A percentile compares a stretch with the other conserved stretches of the same genome.
Conservation (phyloP, 2,113 vertebrate species). For the Arothron firmamentum region DNA sequence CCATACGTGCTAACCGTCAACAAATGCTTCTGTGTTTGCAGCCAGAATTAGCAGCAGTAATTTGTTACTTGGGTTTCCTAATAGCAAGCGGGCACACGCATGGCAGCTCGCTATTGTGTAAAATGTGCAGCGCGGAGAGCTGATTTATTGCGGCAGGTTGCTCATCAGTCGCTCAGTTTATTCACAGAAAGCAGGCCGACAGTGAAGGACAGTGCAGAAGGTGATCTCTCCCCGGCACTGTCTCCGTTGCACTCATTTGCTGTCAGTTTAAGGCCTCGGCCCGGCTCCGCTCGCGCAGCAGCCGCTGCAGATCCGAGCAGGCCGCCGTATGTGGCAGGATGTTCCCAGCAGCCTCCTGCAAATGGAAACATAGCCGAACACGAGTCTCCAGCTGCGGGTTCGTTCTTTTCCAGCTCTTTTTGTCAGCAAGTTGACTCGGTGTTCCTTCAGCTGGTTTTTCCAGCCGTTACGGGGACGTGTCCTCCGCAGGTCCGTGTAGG, state of each 20-base stretch:
- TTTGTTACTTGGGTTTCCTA: not conserved
- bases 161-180: not conserved
- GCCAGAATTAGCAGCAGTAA: conserved; percentile 4
- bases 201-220: conserved; percentile 48
- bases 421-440: conserved; percentile 1
- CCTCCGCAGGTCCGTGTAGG: conserved; percentile 8
- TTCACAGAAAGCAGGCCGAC: conserved; percentile 26
- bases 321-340: too few relatives aligned
- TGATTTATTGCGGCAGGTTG: conserved; percentile 12
- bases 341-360: too few relatives aligned
- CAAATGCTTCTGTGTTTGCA: not conserved
- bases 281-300: too few relatives aligned
- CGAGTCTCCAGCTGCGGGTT: not conserved
- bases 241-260: conserved; percentile 26
- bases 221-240: conserved; percentile 45
- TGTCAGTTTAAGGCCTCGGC: not conserved
- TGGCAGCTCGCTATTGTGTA: not conserved
- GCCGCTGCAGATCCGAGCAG: too few relatives aligned
- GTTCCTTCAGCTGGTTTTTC: conserved; percentile 5
- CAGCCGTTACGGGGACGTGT: conserved; percentile 7
- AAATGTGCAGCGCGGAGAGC: conserved; percentile 18
- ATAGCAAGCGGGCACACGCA: not conserved
- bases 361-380: too few relatives aligned
- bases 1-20: not conserved
- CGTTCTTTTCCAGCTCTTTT: not conserved